Percentiles rank a stretch among this genome's conserved stretches.
phyloP scores from a whole-genome alignment of 2,888 invertebrate species.

The Notodonta dromedarius region DNA sequence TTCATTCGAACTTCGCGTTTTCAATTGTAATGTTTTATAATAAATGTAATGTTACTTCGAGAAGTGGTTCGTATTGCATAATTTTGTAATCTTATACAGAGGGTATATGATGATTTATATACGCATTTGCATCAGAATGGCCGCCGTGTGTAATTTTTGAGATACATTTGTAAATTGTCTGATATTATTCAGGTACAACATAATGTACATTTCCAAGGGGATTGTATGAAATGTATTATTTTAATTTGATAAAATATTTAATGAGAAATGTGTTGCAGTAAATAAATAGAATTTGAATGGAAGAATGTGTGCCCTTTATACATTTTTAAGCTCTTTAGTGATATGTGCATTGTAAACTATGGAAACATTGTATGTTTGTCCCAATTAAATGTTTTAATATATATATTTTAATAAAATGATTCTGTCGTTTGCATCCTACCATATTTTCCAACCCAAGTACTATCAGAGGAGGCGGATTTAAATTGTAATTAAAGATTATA shows the following conservation, averaged over 20 bases:
- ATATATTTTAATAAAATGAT: constrained; percentile 82
- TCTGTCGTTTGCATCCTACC: constrained; percentile 44
- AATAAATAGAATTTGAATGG: constrained; percentile 53
- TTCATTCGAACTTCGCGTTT: constrained; percentile 30
- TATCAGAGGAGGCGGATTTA: too few relatives aligned
- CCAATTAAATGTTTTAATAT: constrained; percentile 84
- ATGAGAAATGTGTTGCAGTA: constrained; percentile 32
- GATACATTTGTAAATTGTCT: constrained; percentile 40
- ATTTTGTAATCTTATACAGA: constrained; percentile 33
- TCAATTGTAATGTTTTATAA: constrained; percentile 39
- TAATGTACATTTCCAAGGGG: constrained; percentile 40
- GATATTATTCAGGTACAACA: constrained; percentile 29
- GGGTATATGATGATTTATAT: constrained; percentile 31
- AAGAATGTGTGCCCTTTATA: constrained; percentile 78
- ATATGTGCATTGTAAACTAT: constrained; percentile 82
- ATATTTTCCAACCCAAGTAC: too few relatives aligned
- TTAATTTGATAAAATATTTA: constrained; percentile 36
- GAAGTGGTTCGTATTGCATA: constrained; percentile 9
- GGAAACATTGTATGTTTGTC: constrained; percentile 83
- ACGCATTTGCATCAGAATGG: constrained; percentile 50
- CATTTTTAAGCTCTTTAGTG: constrained; percentile 75
- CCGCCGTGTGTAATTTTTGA: constrained; percentile 33
- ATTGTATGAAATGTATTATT: constrained; percentile 41
- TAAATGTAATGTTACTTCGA: not conserved
- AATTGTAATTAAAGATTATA: too few relatives aligned